Evolutionary conservation across 1,140 invertebrate species (phyloP), one percentile per base, ranked within the genome.

Genomic region (Monochamus saltuarius): DNA sequence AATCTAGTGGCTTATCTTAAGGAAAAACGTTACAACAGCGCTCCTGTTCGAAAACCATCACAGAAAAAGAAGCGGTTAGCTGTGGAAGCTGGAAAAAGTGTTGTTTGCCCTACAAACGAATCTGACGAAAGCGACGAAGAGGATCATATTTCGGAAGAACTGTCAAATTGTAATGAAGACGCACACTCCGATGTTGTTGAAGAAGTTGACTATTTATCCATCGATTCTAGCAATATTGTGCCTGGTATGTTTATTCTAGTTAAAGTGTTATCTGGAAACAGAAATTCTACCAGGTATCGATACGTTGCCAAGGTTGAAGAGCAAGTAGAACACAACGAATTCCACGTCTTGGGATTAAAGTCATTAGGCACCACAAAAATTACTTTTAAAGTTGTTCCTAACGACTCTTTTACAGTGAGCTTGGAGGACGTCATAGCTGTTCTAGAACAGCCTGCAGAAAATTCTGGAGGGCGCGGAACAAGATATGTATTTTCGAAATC

Each of bases 81-180:
- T 11, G 57, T 64, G 45, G 50, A 64, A 29, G 47, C 62, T 42
- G 61, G 56, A 6, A 63, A 49, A 63, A 59, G 61, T 38, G 49
- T 51, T 43, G 38, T 42, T 10, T 6, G 7, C 16, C 42, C 10
- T 10, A 59, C 36, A 43, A 19, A 58, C 51, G 36, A 35, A n/a
- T 62, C 37, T n/a, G 50, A 40, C 45, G 45, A 61, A 10, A 53
- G 34, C 10, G 52, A 61, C 16, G 52, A 13, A 55, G 46, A 42
- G 43, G 9, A 40, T 47, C 35, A 1, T 43, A 43, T 43, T 43
- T 43, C 42, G 1, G 42, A 43, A 43, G 13, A 45, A 45, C 42
- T 3, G 4, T 13, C 13, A 11, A 17, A 45, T 11, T n/a, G 17
- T n/a, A n/a, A 43, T 43, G 42, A 43, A 43, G 42, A 43, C 42